A percentile compares a stretch with the other conserved stretches of the same genome.
These are phyloP conservation scores for Argya squamiceps DNA, from an alignment of 2,797 vertebrate genomes.

Conservation along the genomic window DNA sequence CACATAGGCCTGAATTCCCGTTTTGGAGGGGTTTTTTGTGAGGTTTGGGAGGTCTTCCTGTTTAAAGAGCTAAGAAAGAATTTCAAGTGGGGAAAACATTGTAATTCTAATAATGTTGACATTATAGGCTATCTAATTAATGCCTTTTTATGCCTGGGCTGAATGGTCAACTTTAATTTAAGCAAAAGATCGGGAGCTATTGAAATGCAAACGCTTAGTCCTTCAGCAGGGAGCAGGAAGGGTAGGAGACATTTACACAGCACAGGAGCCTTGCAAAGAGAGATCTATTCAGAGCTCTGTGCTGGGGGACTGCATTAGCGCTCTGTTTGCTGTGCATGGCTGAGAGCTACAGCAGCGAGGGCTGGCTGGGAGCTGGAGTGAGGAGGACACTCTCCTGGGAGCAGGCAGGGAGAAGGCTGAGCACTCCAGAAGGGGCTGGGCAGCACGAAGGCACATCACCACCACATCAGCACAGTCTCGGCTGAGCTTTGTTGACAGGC, in stretches of 20 bases:
- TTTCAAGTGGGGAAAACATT: neutral
- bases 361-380: neutral
- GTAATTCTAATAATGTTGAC: neutral
- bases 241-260: neutral
- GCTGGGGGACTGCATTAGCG: neutral
- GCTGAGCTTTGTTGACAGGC: neutral
- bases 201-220: neutral
- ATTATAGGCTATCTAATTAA: neutral
- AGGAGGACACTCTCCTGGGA: neutral
- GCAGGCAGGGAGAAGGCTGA: neutral
- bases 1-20: neutral
- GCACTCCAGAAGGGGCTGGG: neutral
- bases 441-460: neutral
- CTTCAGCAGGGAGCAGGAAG: neutral
- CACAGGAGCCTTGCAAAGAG: neutral
- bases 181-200: neutral
- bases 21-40: neutral
- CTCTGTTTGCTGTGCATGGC: neutral
- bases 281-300: neutral
- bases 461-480: accelerated
- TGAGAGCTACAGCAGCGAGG: neutral
- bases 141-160: neutral
- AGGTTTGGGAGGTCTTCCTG: neutral
- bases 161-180: neutral
- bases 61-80: neutral